Evolutionary conservation across 2,888 invertebrate species (phyloP), one percentile per base, ranked within the genome.

Genomic region (Agrochola circellaris): DNA sequence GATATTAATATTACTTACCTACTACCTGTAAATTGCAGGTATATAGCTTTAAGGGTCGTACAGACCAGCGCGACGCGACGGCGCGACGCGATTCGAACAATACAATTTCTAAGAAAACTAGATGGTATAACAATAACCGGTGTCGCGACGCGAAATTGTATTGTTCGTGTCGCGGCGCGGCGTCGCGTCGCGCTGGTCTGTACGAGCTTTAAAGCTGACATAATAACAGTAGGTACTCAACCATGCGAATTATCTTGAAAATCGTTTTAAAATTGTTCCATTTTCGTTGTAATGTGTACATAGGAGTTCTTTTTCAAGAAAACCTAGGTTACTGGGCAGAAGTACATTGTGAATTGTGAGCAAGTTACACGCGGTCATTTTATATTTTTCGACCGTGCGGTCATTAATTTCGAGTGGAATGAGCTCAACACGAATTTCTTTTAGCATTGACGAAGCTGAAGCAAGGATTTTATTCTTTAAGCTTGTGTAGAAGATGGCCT

Each of bases 401-500:
- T 78, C 58, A 78, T 74, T 68, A 68, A 74, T 83, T 82, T 69
- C 8, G 26, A 60, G 48, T 23, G 58, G 64, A 70, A 70, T 30
- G 30, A 73, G 66, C 26, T 69, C 48, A 45, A 76, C 38, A 23
- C 30, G 51, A 70, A 34, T 62, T 58, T 85, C 26, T 66, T 56
- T 82, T 81, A 23, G 54, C 38, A 34, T 66, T 66, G 71, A 72
- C 51, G 17, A 38, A 83, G 58, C 38, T 61, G 20, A 20, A 68
- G 54, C 9, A 13, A 26, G 45, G 23, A 60, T 26, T 71, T 81
- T 34, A 38, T 51, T 30, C 51, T 38, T 61, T 34, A 58, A 73
- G 30, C 17, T 54, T 70, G 58, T 60, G 54, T 30, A 77, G 38
- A 13, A 34, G 34, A 45, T 13, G 26, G 17, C n/a, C n/a, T 58